Base-by-base conservation (phyloP, 2,113 vertebrate genomes). In the Odocoileus virginianus region DNA sequence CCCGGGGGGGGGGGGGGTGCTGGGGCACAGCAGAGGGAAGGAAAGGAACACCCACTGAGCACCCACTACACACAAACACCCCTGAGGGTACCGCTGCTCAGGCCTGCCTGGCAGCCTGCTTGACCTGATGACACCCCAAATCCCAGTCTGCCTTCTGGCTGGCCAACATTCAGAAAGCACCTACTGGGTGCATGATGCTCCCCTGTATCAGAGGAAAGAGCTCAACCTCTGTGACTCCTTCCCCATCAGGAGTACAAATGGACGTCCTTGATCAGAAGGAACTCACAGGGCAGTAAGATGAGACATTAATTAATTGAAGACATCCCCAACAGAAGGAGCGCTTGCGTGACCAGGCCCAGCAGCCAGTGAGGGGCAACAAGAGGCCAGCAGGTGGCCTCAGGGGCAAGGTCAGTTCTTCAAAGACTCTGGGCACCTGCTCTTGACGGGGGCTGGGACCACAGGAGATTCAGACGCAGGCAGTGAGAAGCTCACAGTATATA, bases 41-140 rank as follows among this genome's bases (percentile, higher is more conserved):
- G 90, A 2, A 33, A 50, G 33, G 5, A 4, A 6, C 9, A 1
- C 33, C 55, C 40, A 0, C 45, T 2, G 21, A 0, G 25, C 0
- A 1, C 95, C 89, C n/a, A 27, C 58, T 4, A 2, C 0, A 27
- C 2, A 4, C 30, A 1, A 11, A 21, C 27, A 25, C 43, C 11
- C 4, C 28, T 1, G 25, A 21, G 67, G 4, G 45, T 5, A 36
- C 71, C 9, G 23, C n/a, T 6, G 13, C 15, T 11, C 17, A 2
- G 7, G 40, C n/a, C 43, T 1, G 0, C n/a, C 33, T 2, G 45
- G 89, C 10, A 11, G 16, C 21, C 85, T 40, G 36, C 74, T 36
- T 4, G 23, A 23, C 33, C 17, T 0, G 28, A 17, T 25, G 85
- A 15, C 21, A 30, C 58, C 57, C 64, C 55, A 67, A 6, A 52